Conservation (phyloP, 2,113 vertebrate species). For the Ammospiza caudacuta region DNA sequence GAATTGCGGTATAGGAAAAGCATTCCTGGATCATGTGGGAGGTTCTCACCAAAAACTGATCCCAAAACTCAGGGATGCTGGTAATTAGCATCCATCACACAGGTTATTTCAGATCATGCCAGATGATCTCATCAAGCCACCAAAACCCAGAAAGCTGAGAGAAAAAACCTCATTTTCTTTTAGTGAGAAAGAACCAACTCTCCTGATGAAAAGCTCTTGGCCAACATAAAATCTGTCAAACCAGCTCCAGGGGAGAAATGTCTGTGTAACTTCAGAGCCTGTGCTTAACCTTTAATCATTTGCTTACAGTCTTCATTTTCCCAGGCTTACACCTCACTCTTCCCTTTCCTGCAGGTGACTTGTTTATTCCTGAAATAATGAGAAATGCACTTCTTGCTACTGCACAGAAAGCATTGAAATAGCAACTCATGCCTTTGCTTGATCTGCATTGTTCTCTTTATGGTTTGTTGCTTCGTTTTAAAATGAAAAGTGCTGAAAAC, state of each 20-base stretch:
- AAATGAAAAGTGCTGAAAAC: neutral
- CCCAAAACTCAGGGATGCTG: neutral
- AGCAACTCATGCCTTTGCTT: neutral
- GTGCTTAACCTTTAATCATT: neutral
- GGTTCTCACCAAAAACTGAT: neutral
- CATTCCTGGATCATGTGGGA: rapidly evolving
- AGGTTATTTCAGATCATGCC: neutral
- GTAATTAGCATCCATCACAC: neutral
- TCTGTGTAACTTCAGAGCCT: neutral
- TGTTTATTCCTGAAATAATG: neutral
- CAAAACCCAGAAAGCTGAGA: neutral
- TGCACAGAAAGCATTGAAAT: neutral
- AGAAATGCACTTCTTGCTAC: neutral
- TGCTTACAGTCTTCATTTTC: neutral
- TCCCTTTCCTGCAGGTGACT: neutral
- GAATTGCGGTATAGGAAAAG: neutral
- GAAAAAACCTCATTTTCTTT: neutral
- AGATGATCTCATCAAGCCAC: neutral
- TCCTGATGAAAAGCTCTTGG: neutral
- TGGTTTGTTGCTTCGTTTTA: neutral
- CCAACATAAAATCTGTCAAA: neutral
- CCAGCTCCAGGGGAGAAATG: neutral
- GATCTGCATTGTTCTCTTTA: neutral
- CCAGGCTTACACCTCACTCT: neutral
- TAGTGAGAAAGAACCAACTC: neutral